Conservation (phyloP, 2,888 invertebrate species). For the Hermodice carunculata region DNA sequence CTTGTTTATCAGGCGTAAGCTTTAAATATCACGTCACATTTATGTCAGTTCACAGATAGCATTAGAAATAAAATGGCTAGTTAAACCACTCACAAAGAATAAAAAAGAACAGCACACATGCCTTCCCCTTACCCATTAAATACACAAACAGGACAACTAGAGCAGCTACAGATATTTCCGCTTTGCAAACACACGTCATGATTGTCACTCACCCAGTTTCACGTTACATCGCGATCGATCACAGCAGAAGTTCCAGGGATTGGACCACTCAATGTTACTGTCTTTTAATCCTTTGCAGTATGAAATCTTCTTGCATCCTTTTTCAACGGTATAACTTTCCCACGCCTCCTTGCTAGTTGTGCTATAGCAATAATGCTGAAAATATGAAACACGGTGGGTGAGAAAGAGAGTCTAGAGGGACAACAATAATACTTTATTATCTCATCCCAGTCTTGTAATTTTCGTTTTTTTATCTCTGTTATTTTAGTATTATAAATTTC, state of each 20-base stretch:
- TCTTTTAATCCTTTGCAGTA: conserved; percentile 30
- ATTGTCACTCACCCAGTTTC: conserved; percentile 38
- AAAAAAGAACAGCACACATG: not conserved
- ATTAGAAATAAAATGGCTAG: no score
- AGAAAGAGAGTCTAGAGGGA: no score
- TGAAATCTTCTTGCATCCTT: conserved; percentile 39
- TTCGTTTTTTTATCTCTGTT: no score
- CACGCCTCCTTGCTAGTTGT: conserved; percentile 28
- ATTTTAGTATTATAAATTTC: no score
- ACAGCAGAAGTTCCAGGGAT: conserved; percentile 45
- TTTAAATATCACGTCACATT: no score
- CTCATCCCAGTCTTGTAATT: not conserved
- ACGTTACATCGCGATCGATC: conserved; percentile 38
- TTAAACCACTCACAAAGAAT: no score
- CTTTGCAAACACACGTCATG: no score
- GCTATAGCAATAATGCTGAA: conserved; percentile 40
- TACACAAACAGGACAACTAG: no score
- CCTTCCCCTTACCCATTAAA: no score
- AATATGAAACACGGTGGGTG: not conserved
- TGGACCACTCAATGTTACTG: conserved; percentile 32
- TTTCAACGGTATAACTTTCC: conserved; percentile 42
- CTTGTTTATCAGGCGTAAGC: no score
- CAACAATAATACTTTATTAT: not conserved
- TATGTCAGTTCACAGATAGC: no score
- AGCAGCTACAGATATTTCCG: no score